Base-by-base conservation (phyloP, 2,797 vertebrate species). In the Nannoperca australis region DNA sequence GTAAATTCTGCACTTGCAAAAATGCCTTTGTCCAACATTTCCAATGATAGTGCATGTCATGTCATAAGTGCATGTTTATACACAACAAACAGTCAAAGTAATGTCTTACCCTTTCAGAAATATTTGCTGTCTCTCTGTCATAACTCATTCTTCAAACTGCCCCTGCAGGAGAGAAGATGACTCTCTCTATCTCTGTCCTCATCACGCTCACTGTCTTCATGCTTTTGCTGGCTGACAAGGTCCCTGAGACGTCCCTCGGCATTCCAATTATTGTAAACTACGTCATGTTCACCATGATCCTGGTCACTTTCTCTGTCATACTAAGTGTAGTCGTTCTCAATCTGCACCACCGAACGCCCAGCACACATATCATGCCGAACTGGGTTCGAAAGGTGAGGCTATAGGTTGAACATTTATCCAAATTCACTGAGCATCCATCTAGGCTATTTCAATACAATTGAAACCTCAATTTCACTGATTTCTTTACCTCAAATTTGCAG, bases 261-360 rank as follows among this genome's bases (percentile, higher is more conserved):
- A 97, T 97, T 22, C 97, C 97, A 62, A 97, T 97, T 73, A 98
- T 98, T 4, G 95, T 97, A 87, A 97, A 97, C 87, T 97, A 98
- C 51, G 95, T 98, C 72, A 96, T 97, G 96, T 97, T 97, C 84
- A 97, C 97, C 81, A 97, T 98, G 96, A 92, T 95, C 86, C 93
- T 98, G 34, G 96, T 98, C 77, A 97, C 97, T 7, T 96, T 95
- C 92, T 97, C 97, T 0, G 97, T 98, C 93, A 97, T 97, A 84
- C 93, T 98, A 53, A 97, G 97, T 0, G 97, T 98, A 1, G 96
- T 97, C 3, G 97, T 97, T 60, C 96, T 98, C 77, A 98, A 98
- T 82, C 88, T 98, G 70, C 97, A 98, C 86, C 96, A 98, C 70
- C 95, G 97, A n/a, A 96, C 96, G 0, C 93, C 97, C 56, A 96